phyloP scores from a whole-genome alignment of 2,888 invertebrate species.

The Sinentomon sp. region DNA sequence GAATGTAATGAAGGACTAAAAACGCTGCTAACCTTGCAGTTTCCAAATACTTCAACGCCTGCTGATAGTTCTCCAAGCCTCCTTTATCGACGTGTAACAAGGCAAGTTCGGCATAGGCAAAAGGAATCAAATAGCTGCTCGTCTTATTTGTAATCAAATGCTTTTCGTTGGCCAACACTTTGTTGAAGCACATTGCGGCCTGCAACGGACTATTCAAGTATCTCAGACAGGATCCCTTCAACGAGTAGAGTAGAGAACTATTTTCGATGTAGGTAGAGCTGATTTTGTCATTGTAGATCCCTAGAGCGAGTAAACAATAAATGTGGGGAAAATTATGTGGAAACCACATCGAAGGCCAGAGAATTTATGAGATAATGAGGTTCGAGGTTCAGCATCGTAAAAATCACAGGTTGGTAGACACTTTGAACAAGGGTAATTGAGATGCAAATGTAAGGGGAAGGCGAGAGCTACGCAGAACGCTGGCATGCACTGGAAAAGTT shows the following conservation, averaged over 20 bases:
- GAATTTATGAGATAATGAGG: no score
- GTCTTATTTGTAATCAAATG: conserved; percentile 33
- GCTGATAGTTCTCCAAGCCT: conserved; percentile 30
- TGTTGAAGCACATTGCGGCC: conserved; percentile 42
- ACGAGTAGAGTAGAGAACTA: conserved; percentile 37
- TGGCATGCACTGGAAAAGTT: no score
- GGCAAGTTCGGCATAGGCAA: conserved; percentile 58
- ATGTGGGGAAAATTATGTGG: no score
- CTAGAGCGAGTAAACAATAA: no score
- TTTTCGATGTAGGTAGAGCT: conserved; percentile 36
- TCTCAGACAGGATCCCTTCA: conserved; percentile 57
- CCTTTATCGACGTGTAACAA: conserved; percentile 43
- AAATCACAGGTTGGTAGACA: conserved; percentile 32
- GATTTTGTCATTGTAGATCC: no score
- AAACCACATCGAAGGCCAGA: no score
- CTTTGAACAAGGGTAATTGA: conserved; percentile 31
- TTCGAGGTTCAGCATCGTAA: no score
- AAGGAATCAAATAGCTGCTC: conserved; percentile 68
- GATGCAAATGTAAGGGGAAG: no score
- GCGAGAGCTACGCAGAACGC: no score
- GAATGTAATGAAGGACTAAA: conserved; percentile 4
- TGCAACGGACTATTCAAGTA: conserved; percentile 46
- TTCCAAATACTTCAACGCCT: conserved; percentile 40
- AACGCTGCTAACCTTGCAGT: conserved; percentile 41
- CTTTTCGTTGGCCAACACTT: conserved; percentile 34